Conservation (phyloP, 1,140 invertebrate genomes). For the Drosophila jambulina region DNA sequence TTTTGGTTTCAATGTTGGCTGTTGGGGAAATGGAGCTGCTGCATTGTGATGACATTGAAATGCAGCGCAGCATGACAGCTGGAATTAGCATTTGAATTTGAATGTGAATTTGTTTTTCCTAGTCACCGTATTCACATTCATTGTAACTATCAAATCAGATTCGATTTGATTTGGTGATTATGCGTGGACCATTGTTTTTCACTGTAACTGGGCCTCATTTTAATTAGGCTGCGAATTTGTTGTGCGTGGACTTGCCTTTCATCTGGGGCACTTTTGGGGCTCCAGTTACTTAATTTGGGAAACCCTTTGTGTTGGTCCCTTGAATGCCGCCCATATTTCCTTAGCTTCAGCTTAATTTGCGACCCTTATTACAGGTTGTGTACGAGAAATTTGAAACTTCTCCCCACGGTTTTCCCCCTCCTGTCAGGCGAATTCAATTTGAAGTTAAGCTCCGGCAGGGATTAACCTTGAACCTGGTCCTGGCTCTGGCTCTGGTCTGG, state of each 20-base stretch:
- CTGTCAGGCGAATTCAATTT: slow-evolving; percentile 32
- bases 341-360: slow-evolving; percentile 25
- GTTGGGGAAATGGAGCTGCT: not conserved
- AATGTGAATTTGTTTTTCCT: slow-evolving; percentile 12
- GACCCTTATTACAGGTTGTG: slow-evolving; percentile 29
- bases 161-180: slow-evolving; percentile 44
- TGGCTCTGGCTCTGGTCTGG: not conserved
- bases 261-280: slow-evolving; percentile 23
- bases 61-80: slow-evolving; percentile 41
- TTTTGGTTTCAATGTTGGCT: not conserved
- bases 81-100: slow-evolving; percentile 39
- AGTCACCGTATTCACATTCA: not conserved
- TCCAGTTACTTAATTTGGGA: not conserved
- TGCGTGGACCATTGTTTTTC: slow-evolving; percentile 17
- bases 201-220: slow-evolving; percentile 30
- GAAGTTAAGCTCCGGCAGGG: slow-evolving; percentile 33
- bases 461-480: slow-evolving; percentile 62
- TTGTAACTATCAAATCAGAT: slow-evolving; percentile 23
- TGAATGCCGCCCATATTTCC: slow-evolving; percentile 1
- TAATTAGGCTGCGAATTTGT: slow-evolving; percentile 35
- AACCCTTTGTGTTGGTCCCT: slow-evolving; percentile 6
- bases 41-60: slow-evolving; percentile 42
- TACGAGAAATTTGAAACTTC: slow-evolving; percentile 55
- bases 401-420: slow-evolving; percentile 3
- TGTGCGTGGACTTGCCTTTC: slow-evolving; percentile 7